Conservation (phyloP, 2,888 invertebrate genomes). For the Parnassius smintheus region DNA sequence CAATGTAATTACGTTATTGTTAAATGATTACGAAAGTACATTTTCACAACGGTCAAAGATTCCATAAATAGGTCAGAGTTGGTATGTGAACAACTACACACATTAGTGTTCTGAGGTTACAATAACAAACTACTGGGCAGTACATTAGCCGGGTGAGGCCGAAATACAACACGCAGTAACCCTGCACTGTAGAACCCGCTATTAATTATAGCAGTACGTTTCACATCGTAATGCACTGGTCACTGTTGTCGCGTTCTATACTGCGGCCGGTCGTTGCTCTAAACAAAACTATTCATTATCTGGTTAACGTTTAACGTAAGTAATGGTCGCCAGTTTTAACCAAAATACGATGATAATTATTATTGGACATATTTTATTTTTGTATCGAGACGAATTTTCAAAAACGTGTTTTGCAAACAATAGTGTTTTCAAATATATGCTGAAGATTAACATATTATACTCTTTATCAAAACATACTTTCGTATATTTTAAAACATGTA, state of each 20-base stretch:
- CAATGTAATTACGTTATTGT: too few species aligned
- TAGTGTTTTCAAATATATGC: too few species aligned
- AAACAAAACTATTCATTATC: conserved; percentile 22
- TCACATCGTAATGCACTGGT: conserved; percentile 62
- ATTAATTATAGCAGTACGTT: conserved; percentile 74
- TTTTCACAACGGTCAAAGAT: neutral
- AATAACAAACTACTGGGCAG: conserved; percentile 1
- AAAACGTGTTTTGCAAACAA: too few species aligned
- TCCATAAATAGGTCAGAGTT: neutral
- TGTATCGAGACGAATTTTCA: too few species aligned
- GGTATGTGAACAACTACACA: conserved; percentile 14
- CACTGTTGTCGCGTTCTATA: conserved; percentile 51
- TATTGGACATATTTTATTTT: too few species aligned
- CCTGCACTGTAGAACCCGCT: conserved; percentile 32
- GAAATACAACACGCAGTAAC: conserved; percentile 8
- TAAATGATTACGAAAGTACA: neutral
- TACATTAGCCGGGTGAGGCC: conserved; percentile 29
- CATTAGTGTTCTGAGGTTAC: conserved; percentile 19
- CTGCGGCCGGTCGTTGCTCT: conserved; percentile 7
- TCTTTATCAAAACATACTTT: too few species aligned
- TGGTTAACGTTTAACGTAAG: conserved; percentile 11
- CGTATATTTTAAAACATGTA: too few species aligned
- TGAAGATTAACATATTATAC: too few species aligned
- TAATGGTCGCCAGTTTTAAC: neutral
- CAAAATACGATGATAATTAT: neutral